phyloP scores from a whole-genome alignment of 64 coral and sea anemone genomes.

The Trachythela sp. region DNA sequence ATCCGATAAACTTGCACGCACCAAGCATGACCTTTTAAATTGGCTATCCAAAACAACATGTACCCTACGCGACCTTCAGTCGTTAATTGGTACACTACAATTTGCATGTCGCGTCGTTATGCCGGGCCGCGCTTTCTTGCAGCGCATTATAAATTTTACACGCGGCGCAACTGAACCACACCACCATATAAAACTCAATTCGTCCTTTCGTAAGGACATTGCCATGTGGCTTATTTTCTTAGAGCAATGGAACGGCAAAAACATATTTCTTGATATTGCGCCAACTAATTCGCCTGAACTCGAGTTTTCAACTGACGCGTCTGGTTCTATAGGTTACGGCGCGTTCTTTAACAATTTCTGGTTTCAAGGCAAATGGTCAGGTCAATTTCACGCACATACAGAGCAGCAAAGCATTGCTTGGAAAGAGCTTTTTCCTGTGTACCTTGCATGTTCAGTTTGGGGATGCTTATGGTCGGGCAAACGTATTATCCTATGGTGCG shows the following conservation, averaged over 20 bases:
- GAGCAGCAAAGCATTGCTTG: not conserved
- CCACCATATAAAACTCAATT: not conserved
- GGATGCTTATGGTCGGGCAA: not conserved
- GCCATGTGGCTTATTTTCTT: not conserved
- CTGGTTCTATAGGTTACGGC: slow-evolving; percentile 27
- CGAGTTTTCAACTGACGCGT: not conserved
- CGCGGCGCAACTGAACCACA: not conserved
- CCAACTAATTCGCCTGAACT: not conserved
- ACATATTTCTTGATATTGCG: not conserved
- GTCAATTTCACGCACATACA: not conserved
- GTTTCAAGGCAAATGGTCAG: slow-evolving; percentile 23
- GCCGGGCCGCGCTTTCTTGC: slow-evolving; percentile 15
- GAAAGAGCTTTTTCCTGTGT: slow-evolving; percentile 18
- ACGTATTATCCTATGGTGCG: not conserved
- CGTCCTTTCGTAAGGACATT: not conserved
- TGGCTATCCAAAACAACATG: not conserved
- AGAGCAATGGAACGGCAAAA: not conserved
- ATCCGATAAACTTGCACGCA: too few species aligned
- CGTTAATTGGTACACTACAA: too few species aligned
- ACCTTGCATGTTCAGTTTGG: not conserved
- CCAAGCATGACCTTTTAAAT: too few species aligned
- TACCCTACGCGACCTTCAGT: not conserved
- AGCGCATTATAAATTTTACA: slow-evolving; percentile 29
- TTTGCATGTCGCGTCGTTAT: not conserved
- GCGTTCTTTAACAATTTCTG: not conserved